Evolutionary conservation across 2,888 invertebrate genomes (phyloP), one percentile per base, ranked within the genome.

Genomic region (Drosophila fungiperda): DNA sequence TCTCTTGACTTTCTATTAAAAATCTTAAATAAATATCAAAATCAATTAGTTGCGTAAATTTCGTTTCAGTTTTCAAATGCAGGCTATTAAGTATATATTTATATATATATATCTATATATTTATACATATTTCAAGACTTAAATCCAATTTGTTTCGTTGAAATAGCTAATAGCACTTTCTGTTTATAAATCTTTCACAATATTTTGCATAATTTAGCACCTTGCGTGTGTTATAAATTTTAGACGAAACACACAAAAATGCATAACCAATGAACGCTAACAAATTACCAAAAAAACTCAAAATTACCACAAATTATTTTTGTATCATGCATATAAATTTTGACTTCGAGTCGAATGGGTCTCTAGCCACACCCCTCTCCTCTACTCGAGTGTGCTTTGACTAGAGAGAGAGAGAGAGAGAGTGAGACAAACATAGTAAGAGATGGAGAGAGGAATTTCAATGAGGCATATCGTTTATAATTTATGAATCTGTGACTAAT

Each of bases 41-140:
- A 88, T 87, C 88, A 87, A 90, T 90, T 90, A 90, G 86, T 88
- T 88, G 87, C 89, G 85, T 82, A 82, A 74, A 84, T 78, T 75
- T 55, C 57, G 60, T 60, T 57, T 82, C 70, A 55, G 52, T 40
- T 71, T 79, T 42, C 72, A 66, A 67, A 55, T 33, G 40, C 48
- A 20, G 36, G 53, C 33, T 20, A 53, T 9, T 45, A 52, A 35
- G 6, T 15, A 45, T 36, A 54, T n/a, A 61, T 3, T 11, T 32
- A 61, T 42, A 42, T 42, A 3, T 11, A 20, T 3, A 12, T 38
- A 9, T 40, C 2, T n/a, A n/a, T n/a, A 9, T 45, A 23, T 38
- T 9, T n/a, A n/a, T n/a, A 9, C 23, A 23, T 8, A 23, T 15
- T 23, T 15, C 1, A 2, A 15, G 45, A 45, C 1, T 45, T 23